A percentile compares a stretch with the other conserved stretches of the same genome.
Conservation (phyloP, 2,797 vertebrate genomes). For the Aphelocoma californica region DNA sequence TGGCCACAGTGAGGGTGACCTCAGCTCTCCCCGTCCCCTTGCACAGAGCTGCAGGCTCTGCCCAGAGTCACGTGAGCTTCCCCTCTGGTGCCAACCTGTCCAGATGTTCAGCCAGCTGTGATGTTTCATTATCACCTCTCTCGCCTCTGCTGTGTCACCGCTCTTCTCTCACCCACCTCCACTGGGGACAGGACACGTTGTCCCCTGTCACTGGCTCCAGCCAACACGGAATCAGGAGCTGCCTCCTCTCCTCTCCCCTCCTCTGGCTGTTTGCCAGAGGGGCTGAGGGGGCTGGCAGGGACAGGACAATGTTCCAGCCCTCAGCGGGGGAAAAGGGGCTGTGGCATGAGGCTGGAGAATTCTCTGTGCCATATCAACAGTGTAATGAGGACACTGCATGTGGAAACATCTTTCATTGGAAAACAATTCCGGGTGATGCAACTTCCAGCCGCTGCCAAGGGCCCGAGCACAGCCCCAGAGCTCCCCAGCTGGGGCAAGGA, state of each 20-base stretch:
- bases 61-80: fast-evolving
- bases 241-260: neutral
- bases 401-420: neutral
- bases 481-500: neutral
- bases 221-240: fast-evolving
- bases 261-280: neutral
- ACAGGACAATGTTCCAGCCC: neutral
- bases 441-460: neutral
- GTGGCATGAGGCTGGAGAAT: neutral
- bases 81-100: neutral
- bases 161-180: neutral
- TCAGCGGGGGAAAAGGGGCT: neutral
- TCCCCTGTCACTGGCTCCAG: neutral
- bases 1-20: neutral
- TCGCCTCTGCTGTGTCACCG: neutral
- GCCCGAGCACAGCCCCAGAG: neutral
- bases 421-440: neutral
- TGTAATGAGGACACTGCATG: neutral
- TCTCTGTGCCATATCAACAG: neutral
- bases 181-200: fast-evolving
- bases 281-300: neutral
- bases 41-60: neutral
- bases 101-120: neutral
- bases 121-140: neutral
- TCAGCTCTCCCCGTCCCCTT: neutral